phyloP scores from a whole-genome alignment of 2,888 invertebrate species.

The Lochmaea capreae region DNA sequence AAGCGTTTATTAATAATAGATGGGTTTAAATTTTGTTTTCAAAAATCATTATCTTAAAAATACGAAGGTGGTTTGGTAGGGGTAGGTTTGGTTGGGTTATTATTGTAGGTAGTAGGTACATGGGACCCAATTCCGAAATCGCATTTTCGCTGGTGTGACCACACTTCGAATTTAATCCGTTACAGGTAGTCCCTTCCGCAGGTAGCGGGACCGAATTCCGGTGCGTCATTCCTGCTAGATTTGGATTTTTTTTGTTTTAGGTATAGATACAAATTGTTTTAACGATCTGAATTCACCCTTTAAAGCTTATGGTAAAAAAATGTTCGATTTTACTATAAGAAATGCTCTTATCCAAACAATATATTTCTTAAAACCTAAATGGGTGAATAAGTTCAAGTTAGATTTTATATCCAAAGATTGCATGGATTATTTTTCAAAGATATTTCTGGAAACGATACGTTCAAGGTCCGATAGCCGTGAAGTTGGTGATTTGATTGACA shows the following conservation, averaged over 20 bases:
- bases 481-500: constrained; percentile 71
- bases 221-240: too few relatives aligned
- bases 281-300: constrained; percentile 60
- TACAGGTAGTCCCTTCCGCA: too few relatives aligned
- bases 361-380: constrained; percentile 52
- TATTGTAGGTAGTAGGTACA: too few relatives aligned
- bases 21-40: too few relatives aligned
- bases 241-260: constrained; percentile 40
- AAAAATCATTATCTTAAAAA: too few relatives aligned
- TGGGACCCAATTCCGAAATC: too few relatives aligned
- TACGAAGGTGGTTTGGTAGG: too few relatives aligned
- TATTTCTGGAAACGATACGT: constrained; percentile 55
- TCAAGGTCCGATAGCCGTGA: constrained; percentile 39
- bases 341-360: constrained; percentile 52
- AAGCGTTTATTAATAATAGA: too few relatives aligned
- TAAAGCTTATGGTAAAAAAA: constrained; percentile 56
- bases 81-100: too few relatives aligned
- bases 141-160: too few relatives aligned
- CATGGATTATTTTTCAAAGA: constrained; percentile 53
- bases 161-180: too few relatives aligned
- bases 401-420: constrained; percentile 53
- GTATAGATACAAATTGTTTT: constrained; percentile 62
- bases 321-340: constrained; percentile 57
- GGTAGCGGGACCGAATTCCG: too few relatives aligned
- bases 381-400: constrained; percentile 52